These are phyloP conservation scores for Polietes domitor DNA, from an alignment of 2,888 invertebrate genomes.

Conservation along the genomic window DNA sequence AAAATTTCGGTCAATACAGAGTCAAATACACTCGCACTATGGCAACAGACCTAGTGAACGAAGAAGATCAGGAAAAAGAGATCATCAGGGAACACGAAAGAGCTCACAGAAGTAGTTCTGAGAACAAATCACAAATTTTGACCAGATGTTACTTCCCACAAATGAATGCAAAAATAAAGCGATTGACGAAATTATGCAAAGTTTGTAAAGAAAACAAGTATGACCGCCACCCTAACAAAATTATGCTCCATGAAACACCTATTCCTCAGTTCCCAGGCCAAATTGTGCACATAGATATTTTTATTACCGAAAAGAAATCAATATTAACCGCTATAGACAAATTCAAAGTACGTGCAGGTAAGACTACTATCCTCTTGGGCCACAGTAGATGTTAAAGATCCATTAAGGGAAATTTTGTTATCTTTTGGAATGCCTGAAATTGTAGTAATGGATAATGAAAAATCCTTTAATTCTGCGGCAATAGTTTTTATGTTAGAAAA, in stretches of 20 bases:
- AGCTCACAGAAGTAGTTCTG: conserved; percentile 26
- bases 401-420: conserved; percentile 4
- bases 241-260: conserved; percentile 15
- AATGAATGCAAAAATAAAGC: conserved; percentile 28
- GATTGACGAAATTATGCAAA: conserved; percentile 26
- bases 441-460: conserved; percentile 55
- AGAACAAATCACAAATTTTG: conserved; percentile 47
- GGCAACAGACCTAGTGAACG: conserved; percentile 21
- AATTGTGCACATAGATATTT: conserved; percentile 41
- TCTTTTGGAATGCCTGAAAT: conserved; percentile 38
- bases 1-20: conserved; percentile 47
- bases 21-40: conserved; percentile 26
- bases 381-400: conserved; percentile 21
- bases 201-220: conserved; percentile 45
- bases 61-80: conserved; percentile 39
- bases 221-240: conserved; percentile 27
- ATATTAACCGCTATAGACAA: conserved; percentile 34
- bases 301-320: background rate
- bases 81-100: conserved; percentile 40
- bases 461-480: conserved; percentile 39
- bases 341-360: conserved; percentile 36
- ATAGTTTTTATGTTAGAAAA: too few species aligned
- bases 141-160: conserved; percentile 23
- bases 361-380: conserved; percentile 4
- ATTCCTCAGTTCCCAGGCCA: conserved; percentile 24